phyloP scores from a whole-genome alignment of 2,888 invertebrate species.

The Dione vanillae region DNA sequence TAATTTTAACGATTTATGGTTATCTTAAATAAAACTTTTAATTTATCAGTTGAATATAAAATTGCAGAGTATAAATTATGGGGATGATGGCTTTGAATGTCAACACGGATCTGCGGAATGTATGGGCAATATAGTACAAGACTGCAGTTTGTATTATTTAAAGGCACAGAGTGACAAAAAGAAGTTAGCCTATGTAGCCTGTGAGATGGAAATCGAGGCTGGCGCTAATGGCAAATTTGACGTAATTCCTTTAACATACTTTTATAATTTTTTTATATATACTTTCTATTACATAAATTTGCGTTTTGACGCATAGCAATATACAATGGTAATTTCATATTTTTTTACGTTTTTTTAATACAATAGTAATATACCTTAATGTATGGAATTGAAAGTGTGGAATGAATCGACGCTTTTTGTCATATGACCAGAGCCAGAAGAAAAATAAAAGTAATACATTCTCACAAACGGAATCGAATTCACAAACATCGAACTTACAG shows the following conservation, averaged over 20 bases:
- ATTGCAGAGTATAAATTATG: constrained; percentile 65
- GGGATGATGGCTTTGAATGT: constrained; percentile 79
- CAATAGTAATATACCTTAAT: too few species aligned
- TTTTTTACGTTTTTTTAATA: too few species aligned
- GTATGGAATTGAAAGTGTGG: too few species aligned
- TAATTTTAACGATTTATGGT: background rate
- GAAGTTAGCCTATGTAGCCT: constrained; percentile 76
- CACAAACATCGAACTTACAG: too few species aligned
- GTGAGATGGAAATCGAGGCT: constrained; percentile 78
- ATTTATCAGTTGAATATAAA: background rate
- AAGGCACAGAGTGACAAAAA: constrained; percentile 57
- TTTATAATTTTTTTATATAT: too few species aligned
- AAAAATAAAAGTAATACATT: too few species aligned
- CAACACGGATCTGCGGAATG: constrained; percentile 87
- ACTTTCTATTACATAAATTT: too few species aligned
- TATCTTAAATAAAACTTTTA: background rate
- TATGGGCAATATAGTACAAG: constrained; percentile 85
- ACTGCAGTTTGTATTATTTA: constrained; percentile 80
- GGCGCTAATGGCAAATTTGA: constrained; percentile 60
- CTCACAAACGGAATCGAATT: too few species aligned
- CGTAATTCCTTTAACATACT: constrained; percentile 50
- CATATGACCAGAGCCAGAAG: too few species aligned
- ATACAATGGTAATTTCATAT: too few species aligned
- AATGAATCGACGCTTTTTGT: too few species aligned
- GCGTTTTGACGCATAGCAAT: too few species aligned